These are phyloP conservation scores for Recurvirostra avosetta DNA, from an alignment of 2,113 vertebrate genomes.

Conservation along the genomic window DNA sequence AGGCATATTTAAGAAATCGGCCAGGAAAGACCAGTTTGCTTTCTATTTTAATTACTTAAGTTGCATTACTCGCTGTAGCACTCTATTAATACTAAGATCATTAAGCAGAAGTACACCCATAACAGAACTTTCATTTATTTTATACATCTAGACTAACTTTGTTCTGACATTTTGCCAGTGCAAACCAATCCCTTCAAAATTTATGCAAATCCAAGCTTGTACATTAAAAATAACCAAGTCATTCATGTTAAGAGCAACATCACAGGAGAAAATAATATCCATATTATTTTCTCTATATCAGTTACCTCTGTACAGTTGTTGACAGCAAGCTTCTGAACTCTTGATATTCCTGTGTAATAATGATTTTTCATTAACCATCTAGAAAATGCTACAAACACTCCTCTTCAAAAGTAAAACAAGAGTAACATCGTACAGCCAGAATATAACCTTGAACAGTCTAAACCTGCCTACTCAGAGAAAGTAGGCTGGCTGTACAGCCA, in stretches of 20 bases:
- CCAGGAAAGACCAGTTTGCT: neutral
- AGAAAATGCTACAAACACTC: neutral
- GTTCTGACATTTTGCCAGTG: neutral
- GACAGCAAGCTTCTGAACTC: neutral
- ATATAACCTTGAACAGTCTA: neutral
- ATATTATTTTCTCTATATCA: neutral
- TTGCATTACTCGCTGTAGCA: neutral
- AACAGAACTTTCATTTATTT: neutral
- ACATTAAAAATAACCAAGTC: neutral
- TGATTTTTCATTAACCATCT: neutral
- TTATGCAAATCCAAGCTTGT: neutral
- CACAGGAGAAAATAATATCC: neutral
- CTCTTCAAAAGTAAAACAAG: neutral
- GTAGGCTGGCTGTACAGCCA: neutral
- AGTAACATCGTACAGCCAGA: neutral
- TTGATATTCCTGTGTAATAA: neutral
- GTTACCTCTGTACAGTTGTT: neutral
- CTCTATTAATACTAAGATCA: neutral
- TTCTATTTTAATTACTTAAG: neutral
- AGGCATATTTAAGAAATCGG: neutral
- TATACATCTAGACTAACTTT: neutral
- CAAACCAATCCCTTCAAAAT: neutral
- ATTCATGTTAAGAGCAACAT: neutral
- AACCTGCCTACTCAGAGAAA: neutral
- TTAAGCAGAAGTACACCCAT: neutral